Percentiles rank a stretch among this genome's conserved stretches.
Evolutionary conservation across 2,888 invertebrate species (phyloP).

Genomic region (Caenorhabditis sinica): DNA sequence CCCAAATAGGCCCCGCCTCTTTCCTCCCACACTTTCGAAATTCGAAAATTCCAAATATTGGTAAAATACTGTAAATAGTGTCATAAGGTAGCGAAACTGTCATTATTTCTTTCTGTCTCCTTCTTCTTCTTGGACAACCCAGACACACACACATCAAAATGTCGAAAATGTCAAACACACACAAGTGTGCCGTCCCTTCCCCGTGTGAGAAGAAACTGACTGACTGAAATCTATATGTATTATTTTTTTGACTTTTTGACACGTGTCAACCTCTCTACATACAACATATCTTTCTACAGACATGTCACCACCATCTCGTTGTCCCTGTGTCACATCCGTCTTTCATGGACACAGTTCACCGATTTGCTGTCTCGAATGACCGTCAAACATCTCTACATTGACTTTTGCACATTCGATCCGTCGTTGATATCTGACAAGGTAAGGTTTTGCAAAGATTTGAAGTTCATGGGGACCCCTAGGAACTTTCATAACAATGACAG

Average conservation of each 20-base stretch:
- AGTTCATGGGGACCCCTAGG: too few relatives aligned
- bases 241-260: conserved; percentile 62
- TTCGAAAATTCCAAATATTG: neutral
- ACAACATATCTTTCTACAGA: conserved; percentile 32
- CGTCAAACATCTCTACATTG: conserved; percentile 51
- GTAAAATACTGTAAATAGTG: conserved; percentile 54
- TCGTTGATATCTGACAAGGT: conserved; percentile 60
- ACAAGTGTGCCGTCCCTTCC: conserved; percentile 40
- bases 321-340: conserved; percentile 51
- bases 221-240: conserved; percentile 47
- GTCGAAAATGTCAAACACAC: conserved; percentile 64
- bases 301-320: conserved; percentile 56
- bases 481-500: too few relatives aligned
- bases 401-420: conserved; percentile 64
- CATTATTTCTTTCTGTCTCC: conserved; percentile 33
- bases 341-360: conserved; percentile 42
- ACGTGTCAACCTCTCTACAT: conserved; percentile 48
- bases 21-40: neutral
- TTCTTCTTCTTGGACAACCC: conserved; percentile 48
- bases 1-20: neutral
- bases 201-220: conserved; percentile 35
- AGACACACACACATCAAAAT: conserved; percentile 62
- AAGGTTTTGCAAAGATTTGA: neutral
- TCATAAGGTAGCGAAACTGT: conserved; percentile 55
- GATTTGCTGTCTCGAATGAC: conserved; percentile 57